Conservation (phyloP, 2,888 invertebrate species). For the Barypeithes pellucidus region DNA sequence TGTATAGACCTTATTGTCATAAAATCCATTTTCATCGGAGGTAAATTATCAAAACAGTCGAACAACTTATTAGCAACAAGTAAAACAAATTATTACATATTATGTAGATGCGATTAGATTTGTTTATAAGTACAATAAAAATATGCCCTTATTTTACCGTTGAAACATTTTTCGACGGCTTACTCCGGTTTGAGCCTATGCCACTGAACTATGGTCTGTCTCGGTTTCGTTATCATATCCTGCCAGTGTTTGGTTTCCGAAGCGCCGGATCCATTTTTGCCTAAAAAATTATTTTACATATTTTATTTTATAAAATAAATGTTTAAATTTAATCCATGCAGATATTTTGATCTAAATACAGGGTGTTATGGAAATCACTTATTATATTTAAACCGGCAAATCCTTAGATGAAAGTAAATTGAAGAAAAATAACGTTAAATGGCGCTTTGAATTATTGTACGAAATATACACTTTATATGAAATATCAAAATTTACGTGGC, state of each 20-base stretch:
- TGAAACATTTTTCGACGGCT: conserved; percentile 59
- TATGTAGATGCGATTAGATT: conserved; percentile 41
- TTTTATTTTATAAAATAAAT: no score
- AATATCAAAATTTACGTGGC: no score
- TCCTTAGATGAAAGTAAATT: no score
- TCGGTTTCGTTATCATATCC: conserved; percentile 97
- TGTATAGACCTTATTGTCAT: conserved; percentile 46
- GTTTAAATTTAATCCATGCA: no score
- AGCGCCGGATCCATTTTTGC: conserved; percentile 94
- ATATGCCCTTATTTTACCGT: conserved; percentile 39
- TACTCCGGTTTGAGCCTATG: conserved; percentile 96
- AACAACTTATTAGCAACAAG: conserved; percentile 31
- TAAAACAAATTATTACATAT: background rate
- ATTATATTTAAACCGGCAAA: no score
- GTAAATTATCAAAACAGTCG: conserved; percentile 23
- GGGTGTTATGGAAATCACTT: no score
- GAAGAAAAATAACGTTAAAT: no score
- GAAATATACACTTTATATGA: no score
- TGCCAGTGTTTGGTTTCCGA: conserved; percentile 98
- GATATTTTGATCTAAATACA: no score
- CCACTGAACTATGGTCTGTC: conserved; percentile 97
- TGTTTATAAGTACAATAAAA: conserved; percentile 47
- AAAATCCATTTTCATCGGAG: conserved; percentile 52
- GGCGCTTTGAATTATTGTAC: no score
- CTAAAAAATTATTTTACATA: conserved; percentile 69